Base-by-base conservation (phyloP, 2,888 invertebrate species). In the Stenchaetothrips biformis region DNA sequence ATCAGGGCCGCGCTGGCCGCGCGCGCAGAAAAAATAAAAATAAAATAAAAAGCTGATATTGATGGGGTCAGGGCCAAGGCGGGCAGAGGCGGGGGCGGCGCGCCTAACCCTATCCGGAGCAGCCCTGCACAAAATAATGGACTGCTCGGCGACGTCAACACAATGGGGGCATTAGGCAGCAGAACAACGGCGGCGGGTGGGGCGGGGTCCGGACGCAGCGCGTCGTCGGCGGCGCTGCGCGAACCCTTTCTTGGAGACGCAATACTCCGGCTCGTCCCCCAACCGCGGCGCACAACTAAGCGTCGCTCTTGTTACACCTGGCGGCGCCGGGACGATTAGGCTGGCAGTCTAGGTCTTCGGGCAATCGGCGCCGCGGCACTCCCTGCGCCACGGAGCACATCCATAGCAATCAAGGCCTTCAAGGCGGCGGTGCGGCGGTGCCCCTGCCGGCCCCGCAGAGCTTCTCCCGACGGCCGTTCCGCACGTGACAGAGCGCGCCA, bases 401-500 rank as follows among this genome's bases (percentile, higher is more conserved):
- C 59, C 59, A 59, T 18, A 18, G 59, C 59, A 59, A 59, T 59
- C 59, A 59, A 59, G 18, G 59, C 4, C 37, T 37, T n/a, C n/a
- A n/a, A n/a, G n/a, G n/a, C n/a, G n/a, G n/a, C n/a, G n/a, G n/a
- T n/a, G n/a, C n/a, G n/a, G n/a, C n/a, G n/a, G n/a, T n/a, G n/a
- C n/a, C n/a, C n/a, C n/a, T n/a, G n/a, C 59, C 18, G 13, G 59
- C 59, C 6, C 6, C 9, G 13, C 59, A 16, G 59, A 59, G 59
- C 59, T 59, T 59, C 59, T 6, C 18, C 59, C 59, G 59, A 16
- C 13, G 59, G 16, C 59, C 59, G 59, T 18, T 18, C 13, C 21
- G 67, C 67, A 25, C 67, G 67, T 74, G 67, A 21, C 67, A 25
- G 67, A 74, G 67, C 25, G 67, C 25, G 67, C 25, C 67, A 74